phyloP scores from a whole-genome alignment of 2,113 vertebrate species.

The Porphyrio hochstetteri region DNA sequence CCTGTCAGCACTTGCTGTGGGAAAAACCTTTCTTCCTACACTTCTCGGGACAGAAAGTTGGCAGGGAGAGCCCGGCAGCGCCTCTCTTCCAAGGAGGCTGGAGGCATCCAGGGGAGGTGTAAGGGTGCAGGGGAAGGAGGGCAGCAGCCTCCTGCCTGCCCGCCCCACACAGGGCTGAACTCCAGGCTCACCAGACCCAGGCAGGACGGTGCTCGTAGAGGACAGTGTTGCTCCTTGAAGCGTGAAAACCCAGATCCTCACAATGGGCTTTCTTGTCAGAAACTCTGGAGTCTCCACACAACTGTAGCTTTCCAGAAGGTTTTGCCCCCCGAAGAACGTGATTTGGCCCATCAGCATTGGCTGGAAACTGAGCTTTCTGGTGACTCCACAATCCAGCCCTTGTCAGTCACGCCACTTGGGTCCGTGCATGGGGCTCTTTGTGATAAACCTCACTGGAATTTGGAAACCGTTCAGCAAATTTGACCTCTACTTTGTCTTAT shows the following conservation, averaged over 20 bases:
- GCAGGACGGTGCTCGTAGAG: neutral
- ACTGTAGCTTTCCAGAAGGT: neutral
- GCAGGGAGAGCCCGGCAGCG: neutral
- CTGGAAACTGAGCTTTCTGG: constrained; percentile 30
- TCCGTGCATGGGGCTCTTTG: constrained; percentile 53
- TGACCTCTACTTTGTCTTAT: constrained; percentile 67
- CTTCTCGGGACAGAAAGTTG: neutral
- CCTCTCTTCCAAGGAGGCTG: neutral
- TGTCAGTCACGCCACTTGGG: constrained; percentile 38
- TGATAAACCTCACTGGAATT: constrained; percentile 68
- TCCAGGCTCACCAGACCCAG: neutral
- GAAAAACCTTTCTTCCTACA: constrained; percentile 18
- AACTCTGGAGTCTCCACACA: neutral
- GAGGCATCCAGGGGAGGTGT: neutral
- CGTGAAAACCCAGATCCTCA: neutral
- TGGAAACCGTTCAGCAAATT: constrained; percentile 65
- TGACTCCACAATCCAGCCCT: constrained; percentile 30
- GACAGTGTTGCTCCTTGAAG: neutral
- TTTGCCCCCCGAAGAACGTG: neutral
- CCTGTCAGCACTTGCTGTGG: constrained; percentile 24
- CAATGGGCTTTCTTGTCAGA: neutral
- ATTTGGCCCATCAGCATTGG: neutral
- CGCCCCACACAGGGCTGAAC: neutral
- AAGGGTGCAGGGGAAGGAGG: neutral
- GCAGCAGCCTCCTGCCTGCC: neutral